These are phyloP conservation scores for Eulithis prunata DNA, from an alignment of 2,888 invertebrate genomes.

Conservation along the genomic window DNA sequence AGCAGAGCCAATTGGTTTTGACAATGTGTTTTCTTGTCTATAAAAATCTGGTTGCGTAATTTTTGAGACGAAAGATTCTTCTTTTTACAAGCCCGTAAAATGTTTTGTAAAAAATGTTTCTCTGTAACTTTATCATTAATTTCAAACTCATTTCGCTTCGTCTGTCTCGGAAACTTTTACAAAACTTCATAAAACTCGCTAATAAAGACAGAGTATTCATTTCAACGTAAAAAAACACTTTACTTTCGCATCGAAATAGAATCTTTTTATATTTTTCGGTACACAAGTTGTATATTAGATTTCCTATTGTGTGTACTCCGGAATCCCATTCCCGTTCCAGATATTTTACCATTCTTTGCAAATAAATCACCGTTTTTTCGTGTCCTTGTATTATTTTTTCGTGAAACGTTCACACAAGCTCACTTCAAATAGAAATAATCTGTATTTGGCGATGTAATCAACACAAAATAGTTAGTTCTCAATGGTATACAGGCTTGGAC, in stretches of 20 bases:
- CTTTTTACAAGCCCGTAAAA: slow-evolving; percentile 18
- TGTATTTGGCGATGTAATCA: too few relatives aligned
- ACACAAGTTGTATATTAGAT: slow-evolving; percentile 37
- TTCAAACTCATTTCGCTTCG: slow-evolving; percentile 28
- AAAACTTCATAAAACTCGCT: slow-evolving; percentile 33
- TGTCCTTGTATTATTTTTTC: not conserved
- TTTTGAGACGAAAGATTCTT: too few relatives aligned
- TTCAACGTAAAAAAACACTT: slow-evolving; percentile 28
- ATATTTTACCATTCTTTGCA: slow-evolving; percentile 8
- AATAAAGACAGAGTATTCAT: slow-evolving; percentile 31
- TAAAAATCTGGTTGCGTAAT: too few relatives aligned
- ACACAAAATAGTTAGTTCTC: too few relatives aligned
- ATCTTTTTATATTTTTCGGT: slow-evolving; percentile 21
- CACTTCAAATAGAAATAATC: not conserved
- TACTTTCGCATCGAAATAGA: slow-evolving; percentile 33
- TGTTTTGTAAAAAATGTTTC: slow-evolving; percentile 21
- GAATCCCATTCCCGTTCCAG: slow-evolving; percentile 9
- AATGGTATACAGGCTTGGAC: too few relatives aligned
- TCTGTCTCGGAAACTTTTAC: slow-evolving; percentile 26
- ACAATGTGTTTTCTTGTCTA: not conserved
- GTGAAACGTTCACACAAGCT: not conserved
- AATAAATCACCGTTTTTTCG: slow-evolving; percentile 10
- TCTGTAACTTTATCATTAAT: slow-evolving; percentile 28
- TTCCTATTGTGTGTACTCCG: slow-evolving; percentile 30
- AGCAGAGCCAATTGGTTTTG: too few relatives aligned